Conservation (phyloP, 2,888 invertebrate species). For the Stenichneumon culpator region DNA sequence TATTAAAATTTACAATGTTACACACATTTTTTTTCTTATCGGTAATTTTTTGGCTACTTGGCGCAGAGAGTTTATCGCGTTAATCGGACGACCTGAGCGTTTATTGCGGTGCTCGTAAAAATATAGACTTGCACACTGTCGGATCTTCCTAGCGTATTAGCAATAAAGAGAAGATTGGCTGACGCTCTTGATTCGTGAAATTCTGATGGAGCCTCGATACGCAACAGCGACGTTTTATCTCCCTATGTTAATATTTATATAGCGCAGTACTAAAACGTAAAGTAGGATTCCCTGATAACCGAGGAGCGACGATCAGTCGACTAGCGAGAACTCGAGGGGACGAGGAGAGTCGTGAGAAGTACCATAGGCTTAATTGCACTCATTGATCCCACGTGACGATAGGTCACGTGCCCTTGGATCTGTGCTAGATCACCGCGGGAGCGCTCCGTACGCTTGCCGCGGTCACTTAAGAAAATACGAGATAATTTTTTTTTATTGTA, state of each 20-base stretch:
- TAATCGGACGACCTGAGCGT: neutral
- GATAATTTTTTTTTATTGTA: no score
- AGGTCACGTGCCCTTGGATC: conserved; percentile 53
- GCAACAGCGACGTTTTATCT: neutral
- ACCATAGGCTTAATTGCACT: conserved; percentile 52
- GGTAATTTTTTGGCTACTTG: no score
- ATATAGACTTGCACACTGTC: neutral
- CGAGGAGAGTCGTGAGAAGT: conserved; percentile 48
- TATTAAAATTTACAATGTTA: conserved; percentile 22
- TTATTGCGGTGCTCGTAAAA: neutral
- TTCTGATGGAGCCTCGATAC: conserved; percentile 14
- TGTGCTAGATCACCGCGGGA: conserved; percentile 9
- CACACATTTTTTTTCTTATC: no score
- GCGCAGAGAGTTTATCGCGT: neutral
- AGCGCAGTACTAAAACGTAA: neutral
- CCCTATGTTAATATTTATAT: neutral
- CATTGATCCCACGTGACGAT: conserved; percentile 59
- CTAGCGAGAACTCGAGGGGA: conserved; percentile 17
- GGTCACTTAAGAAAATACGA: neutral
- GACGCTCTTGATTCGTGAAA: neutral
- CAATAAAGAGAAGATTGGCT: neutral
- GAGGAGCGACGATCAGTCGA: neutral
- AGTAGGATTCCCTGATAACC: conserved; percentile 16
- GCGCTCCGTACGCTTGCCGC: neutral
- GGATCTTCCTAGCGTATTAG: neutral